Evolutionary conservation across 2,888 invertebrate genomes (phyloP), one percentile per base, ranked within the genome.

Genomic region (Nomada ruficornis): DNA sequence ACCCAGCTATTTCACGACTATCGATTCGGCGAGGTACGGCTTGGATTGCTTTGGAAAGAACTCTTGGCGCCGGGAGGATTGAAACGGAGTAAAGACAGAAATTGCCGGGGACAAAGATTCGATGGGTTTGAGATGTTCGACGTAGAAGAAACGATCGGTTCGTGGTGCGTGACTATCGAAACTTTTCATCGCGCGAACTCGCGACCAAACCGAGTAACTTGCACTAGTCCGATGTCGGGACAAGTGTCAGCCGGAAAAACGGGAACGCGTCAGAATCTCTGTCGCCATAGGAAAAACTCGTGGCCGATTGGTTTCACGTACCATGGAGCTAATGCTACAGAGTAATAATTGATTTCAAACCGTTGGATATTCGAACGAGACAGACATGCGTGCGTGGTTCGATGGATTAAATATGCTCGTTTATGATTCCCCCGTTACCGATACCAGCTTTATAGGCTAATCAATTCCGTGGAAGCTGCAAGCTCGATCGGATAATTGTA

Each of bases 301-400:
- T 67, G 23, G 36, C 20, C 23, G 62, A 11, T 20, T 2, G 0
- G 13, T 13, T 44, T 20, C 74, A 18, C 75, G 60, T 67, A 62
- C 54, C 11, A 11, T 42, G 5, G 20, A 20, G 26, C 26, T 50
- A 15, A 23, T 1, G n/a, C 69, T 63, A 60, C 69, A 42, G 29
- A 65, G 54, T 20, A 70, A 78, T 62, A 62, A 78, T 67, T 42
- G 42, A 80, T 67, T 57, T 15, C n/a, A 15, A 67, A 71, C 78
- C 50, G 42, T 23, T 29, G 20, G 3, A 50, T 1, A 15, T 15
- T 60, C 55, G 47, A 44, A 15, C 26, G 11, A 18, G n/a, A 18
- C 36, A 13, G 13, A 57, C 63, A 7, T 36, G 11, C 9, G 1
- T 4, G 29, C 57, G 26, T 47, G 18, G 13, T 36, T 20, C 20